A percentile compares a stretch with the other conserved stretches of the same genome.
Conservation (phyloP, 1,140 invertebrate species). For the Heliconius eleuchia region DNA sequence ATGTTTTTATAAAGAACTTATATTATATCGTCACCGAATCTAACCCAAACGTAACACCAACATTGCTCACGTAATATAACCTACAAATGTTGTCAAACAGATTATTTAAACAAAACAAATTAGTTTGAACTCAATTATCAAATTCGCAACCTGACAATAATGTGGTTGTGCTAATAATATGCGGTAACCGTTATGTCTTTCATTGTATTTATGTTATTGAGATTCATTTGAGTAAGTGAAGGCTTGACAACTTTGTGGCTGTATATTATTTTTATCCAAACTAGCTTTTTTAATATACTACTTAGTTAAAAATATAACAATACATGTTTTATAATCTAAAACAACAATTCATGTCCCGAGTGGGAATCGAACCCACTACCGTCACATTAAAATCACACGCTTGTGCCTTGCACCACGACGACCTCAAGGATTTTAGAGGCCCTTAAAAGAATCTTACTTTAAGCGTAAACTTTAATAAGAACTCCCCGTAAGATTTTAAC, state of each 20-base stretch:
- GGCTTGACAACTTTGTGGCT: neutral
- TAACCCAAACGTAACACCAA: neutral
- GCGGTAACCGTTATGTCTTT: neutral
- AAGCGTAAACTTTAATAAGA: slow-evolving; percentile 31
- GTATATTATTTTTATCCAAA: no score
- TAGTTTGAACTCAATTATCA: neutral
- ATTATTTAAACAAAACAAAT: neutral
- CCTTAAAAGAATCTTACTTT: neutral
- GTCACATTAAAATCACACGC: no score
- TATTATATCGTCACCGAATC: neutral
- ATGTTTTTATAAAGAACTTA: no score
- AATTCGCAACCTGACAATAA: neutral
- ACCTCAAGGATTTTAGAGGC: neutral
- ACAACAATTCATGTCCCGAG: no score
- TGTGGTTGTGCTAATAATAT: neutral
- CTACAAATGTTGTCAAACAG: neutral
- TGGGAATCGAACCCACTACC: no score
- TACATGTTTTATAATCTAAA: no score
- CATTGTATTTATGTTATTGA: neutral
- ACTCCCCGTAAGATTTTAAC: slow-evolving; percentile 19
- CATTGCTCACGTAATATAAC: neutral
- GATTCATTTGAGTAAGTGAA: neutral
- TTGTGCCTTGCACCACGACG: no score
- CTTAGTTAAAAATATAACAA: no score
- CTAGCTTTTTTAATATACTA: no score